Evolutionary conservation across 2,888 invertebrate genomes (phyloP).

Genomic region (Morpho deidamia): DNA sequence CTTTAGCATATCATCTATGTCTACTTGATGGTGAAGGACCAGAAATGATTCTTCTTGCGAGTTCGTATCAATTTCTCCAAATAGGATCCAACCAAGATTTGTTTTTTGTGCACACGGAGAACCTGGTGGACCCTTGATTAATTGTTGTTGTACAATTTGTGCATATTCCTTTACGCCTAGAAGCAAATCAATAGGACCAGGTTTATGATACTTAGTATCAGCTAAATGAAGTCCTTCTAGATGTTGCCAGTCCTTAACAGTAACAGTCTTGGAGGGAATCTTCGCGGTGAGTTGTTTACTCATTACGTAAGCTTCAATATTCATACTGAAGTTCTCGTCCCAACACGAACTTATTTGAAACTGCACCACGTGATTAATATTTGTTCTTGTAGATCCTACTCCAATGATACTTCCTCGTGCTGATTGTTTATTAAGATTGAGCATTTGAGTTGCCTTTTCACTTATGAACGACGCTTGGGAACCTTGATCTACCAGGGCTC

Average conservation of each 20-base stretch:
- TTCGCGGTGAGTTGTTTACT: constrained; percentile 22
- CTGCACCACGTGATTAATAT: constrained; percentile 22
- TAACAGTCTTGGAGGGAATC: constrained; percentile 15
- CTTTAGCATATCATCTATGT: constrained; percentile 7
- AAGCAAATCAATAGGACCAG: constrained; percentile 29
- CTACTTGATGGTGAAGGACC: constrained; percentile 11
- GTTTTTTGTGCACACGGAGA: constrained; percentile 2
- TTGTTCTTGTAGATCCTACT: constrained; percentile 22
- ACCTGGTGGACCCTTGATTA: constrained; percentile 3
- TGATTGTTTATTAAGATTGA: constrained; percentile 8
- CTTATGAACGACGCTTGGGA: not conserved
- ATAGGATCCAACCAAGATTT: constrained; percentile 2
- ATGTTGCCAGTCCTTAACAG: constrained; percentile 16
- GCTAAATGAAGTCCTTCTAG: constrained; percentile 18
- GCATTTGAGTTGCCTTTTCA: not conserved
- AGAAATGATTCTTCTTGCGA: not conserved
- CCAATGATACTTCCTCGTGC: constrained; percentile 9
- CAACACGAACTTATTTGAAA: constrained; percentile 11
- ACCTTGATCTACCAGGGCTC: not conserved
- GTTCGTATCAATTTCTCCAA: not conserved
- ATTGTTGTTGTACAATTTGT: constrained; percentile 6
- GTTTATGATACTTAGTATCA: constrained; percentile 22
- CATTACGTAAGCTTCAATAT: constrained; percentile 22
- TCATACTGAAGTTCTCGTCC: constrained; percentile 2
- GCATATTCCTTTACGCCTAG: constrained; percentile 26